A percentile compares a stretch with the other conserved stretches of the same genome.
Evolutionary conservation across 2,113 vertebrate genomes (phyloP).

Genomic region (Thalassarche chlororhynchos): DNA sequence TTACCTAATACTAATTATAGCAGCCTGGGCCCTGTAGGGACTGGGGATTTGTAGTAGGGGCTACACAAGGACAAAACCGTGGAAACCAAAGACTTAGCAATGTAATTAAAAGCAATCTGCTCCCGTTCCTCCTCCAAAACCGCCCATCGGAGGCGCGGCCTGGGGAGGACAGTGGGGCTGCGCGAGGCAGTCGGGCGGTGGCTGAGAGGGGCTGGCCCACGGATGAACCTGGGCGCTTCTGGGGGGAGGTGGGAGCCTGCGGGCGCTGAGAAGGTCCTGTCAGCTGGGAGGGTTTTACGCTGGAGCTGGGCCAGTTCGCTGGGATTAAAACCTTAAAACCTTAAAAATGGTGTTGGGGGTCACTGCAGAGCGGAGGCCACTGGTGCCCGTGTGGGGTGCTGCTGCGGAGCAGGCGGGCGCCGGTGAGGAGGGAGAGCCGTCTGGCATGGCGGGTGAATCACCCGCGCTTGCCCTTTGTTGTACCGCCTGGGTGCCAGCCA

Average conservation of each 20-base stretch:
- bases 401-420: rapidly evolving
- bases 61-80: not conserved
- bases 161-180: not conserved
- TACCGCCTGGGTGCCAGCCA: rapidly evolving
- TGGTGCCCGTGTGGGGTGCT: rapidly evolving
- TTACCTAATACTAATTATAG: not conserved
- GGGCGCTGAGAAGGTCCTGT: not conserved
- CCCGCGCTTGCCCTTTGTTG: rapidly evolving
- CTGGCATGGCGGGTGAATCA: not conserved
- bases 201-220: not conserved
- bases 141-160: rapidly evolving
- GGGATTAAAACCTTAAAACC: not conserved
- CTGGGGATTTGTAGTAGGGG: not conserved
- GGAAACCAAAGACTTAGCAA: not conserved
- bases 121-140: not conserved
- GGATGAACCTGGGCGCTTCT: rapidly evolving
- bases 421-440: not conserved
- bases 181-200: rapidly evolving
- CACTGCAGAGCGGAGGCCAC: rapidly evolving
- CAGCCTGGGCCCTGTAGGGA: not conserved
- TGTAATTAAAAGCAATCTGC: not conserved
- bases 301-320: not conserved
- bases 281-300: rapidly evolving
- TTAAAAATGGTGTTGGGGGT: not conserved
- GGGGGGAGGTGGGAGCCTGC: not conserved